Conservation (phyloP, 2,797 vertebrate species). For the Malacoraja senta region DNA sequence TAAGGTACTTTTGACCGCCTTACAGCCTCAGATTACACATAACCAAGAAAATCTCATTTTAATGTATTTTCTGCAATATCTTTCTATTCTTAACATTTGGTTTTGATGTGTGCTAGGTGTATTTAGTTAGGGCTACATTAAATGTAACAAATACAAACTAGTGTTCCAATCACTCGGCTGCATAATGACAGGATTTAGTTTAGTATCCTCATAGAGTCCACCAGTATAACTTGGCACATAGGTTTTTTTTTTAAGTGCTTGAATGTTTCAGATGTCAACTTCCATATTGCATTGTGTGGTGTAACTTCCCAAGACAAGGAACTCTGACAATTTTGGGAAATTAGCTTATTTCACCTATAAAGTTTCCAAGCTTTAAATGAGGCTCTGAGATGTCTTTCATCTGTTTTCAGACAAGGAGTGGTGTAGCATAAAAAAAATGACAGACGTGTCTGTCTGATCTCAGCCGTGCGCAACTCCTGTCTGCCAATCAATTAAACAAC, state of each 20-base stretch:
- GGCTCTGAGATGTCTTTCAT: conserved; percentile 25
- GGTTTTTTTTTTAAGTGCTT: neutral
- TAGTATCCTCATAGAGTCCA: neutral
- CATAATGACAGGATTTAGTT: neutral
- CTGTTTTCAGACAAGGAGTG: conserved; percentile 37
- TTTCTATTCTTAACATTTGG: neutral
- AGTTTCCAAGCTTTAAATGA: neutral
- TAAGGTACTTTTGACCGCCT: neutral
- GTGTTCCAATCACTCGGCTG: neutral
- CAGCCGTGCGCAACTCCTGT: conserved; percentile 33
- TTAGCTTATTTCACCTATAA: conserved; percentile 34
- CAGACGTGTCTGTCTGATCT: conserved; percentile 36
- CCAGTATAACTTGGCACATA: neutral
- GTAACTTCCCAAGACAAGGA: conserved; percentile 11
- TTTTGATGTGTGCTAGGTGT: neutral
- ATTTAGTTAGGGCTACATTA: neutral
- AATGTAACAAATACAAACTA: neutral
- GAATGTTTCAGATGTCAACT: conserved; percentile 32
- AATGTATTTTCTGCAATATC: neutral
- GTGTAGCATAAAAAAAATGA: conserved; percentile 36
- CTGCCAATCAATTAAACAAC: conserved; percentile 38
- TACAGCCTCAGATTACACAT: neutral
- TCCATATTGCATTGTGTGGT: neutral
- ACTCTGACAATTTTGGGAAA: conserved; percentile 30
- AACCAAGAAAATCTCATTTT: neutral